phyloP scores from a whole-genome alignment of 2,797 vertebrate genomes.

The Amphiprion clarkii region DNA sequence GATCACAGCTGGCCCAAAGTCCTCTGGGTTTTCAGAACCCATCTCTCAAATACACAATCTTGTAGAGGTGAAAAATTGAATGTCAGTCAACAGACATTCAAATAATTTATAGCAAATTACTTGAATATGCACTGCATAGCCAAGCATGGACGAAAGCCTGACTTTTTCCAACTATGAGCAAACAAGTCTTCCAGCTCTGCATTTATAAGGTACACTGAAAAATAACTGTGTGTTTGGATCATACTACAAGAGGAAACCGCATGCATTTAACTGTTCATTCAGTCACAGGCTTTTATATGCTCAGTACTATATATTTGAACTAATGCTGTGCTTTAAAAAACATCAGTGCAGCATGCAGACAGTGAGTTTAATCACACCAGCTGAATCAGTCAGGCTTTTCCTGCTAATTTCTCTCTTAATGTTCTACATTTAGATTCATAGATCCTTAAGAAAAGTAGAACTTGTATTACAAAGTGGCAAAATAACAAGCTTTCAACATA shows the following conservation, averaged over 20 bases:
- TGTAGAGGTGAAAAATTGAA: not conserved
- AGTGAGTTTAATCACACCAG: not conserved
- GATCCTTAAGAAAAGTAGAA: not conserved
- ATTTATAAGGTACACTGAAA: too few species aligned
- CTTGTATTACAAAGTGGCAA: too few species aligned
- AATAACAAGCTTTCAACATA: too few species aligned
- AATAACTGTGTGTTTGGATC: not conserved
- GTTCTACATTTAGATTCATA: not conserved
- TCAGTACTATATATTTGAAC: not conserved
- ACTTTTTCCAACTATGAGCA: too few species aligned
- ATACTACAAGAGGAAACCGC: not conserved
- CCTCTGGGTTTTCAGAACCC: conserved; percentile 77
- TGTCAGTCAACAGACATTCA: conserved; percentile 20
- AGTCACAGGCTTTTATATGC: too few species aligned
- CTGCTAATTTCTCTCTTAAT: not conserved
- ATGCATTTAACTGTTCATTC: not conserved
- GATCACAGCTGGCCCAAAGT: conserved; percentile 61
- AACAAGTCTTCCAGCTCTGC: too few species aligned
- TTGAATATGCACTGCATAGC: not conserved
- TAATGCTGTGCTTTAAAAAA: not conserved
- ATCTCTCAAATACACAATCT: conserved; percentile 67
- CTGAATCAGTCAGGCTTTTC: too few species aligned
- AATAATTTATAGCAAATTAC: not conserved
- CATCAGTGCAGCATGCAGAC: not conserved
- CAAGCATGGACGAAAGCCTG: not conserved